Percentiles rank a stretch among this genome's conserved stretches.
These are phyloP conservation scores for Druon quercuslanigerum DNA, from an alignment of 1,140 invertebrate species.

Conservation along the genomic window DNA sequence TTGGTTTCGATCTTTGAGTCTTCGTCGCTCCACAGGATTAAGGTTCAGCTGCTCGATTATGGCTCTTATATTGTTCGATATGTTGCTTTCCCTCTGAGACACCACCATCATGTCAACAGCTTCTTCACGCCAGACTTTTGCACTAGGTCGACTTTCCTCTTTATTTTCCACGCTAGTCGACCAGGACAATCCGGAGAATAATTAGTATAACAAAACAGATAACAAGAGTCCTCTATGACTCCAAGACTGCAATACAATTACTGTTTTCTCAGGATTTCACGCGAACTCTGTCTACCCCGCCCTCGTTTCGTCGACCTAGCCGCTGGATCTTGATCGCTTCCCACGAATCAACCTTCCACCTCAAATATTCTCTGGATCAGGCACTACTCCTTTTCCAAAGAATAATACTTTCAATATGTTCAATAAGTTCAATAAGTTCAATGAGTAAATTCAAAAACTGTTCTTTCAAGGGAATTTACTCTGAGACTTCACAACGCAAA, in stretches of 20 bases:
- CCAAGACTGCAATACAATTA: conserved; percentile 26
- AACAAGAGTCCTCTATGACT: background rate
- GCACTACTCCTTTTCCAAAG: too few relatives aligned
- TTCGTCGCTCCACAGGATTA: conserved; percentile 65
- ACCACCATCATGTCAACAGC: conserved; percentile 63
- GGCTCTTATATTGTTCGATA: conserved; percentile 72
- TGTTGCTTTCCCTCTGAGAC: conserved; percentile 67
- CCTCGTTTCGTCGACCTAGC: conserved; percentile 55
- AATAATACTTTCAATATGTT: too few relatives aligned
- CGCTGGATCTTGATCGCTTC: conserved; percentile 61
- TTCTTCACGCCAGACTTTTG: conserved; percentile 38
- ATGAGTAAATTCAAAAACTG: too few relatives aligned
- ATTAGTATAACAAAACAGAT: conserved; percentile 16
- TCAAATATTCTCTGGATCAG: background rate
- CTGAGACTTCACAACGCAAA: too few relatives aligned
- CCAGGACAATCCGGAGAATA: background rate
- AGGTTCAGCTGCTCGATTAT: conserved; percentile 73
- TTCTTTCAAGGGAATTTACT: too few relatives aligned
- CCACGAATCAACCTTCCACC: conserved; percentile 62
- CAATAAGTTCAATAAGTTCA: too few relatives aligned
- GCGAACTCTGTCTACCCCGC: conserved; percentile 46
- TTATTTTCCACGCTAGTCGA: background rate
- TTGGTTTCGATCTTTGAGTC: conserved; percentile 58
- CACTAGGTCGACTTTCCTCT: conserved; percentile 13
- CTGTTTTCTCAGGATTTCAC: conserved; percentile 62